Evolutionary conservation across 2,888 invertebrate species (phyloP).

Genomic region (Tetropium fuscum): DNA sequence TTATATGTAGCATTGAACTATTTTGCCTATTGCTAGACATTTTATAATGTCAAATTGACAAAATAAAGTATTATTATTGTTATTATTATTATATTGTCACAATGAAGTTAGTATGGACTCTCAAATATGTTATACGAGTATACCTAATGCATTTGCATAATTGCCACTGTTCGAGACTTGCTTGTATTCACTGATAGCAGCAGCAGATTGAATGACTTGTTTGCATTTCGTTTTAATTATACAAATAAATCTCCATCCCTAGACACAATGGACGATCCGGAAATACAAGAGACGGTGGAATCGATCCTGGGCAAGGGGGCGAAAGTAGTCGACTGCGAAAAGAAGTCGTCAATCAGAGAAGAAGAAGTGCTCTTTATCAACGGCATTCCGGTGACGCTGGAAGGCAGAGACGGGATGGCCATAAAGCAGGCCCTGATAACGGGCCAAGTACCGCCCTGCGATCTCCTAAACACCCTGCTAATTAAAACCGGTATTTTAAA

Average conservation of each 20-base stretch:
- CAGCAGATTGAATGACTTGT: conserved; percentile 16
- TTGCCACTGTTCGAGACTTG: conserved; percentile 32
- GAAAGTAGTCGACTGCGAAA: conserved; percentile 79
- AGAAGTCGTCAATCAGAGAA: conserved; percentile 77
- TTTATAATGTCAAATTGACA: too few relatives aligned
- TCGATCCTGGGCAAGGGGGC: conserved; percentile 79
- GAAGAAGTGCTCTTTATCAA: conserved; percentile 80
- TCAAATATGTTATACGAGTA: neutral
- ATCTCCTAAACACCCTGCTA: conserved; percentile 76
- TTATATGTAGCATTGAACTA: too few relatives aligned
- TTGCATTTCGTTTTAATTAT: neutral
- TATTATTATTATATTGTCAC: too few relatives aligned
- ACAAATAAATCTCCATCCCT: too few relatives aligned
- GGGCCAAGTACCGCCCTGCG: conserved; percentile 78
- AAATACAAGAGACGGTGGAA: conserved; percentile 81
- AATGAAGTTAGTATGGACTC: too few relatives aligned
- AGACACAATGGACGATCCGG: conserved; percentile 74
- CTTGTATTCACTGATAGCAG: conserved; percentile 9
- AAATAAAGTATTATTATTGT: too few relatives aligned
- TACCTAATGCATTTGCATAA: neutral
- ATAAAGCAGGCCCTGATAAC: conserved; percentile 77
- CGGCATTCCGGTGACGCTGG: conserved; percentile 76
- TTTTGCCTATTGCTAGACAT: too few relatives aligned
- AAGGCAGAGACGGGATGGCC: conserved; percentile 76
- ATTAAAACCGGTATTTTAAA: conserved; percentile 75